Evolutionary conservation across 1,140 invertebrate genomes (phyloP).

Genomic region (Bombus soroeensis): DNA sequence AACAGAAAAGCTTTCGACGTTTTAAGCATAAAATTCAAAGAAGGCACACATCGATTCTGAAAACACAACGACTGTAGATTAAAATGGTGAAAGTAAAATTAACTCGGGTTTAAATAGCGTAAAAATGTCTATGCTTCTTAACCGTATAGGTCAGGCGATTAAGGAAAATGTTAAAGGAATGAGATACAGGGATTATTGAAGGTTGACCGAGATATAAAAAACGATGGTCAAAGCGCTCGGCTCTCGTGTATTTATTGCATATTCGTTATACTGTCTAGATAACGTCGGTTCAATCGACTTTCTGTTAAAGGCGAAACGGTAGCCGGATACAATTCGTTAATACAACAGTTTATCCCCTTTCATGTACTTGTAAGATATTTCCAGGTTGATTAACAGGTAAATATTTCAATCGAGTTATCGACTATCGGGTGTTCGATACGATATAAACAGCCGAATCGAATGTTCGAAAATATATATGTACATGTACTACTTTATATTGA

Average conservation of each 20-base stretch:
- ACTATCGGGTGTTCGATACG: background rate
- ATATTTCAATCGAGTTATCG: background rate
- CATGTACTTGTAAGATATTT: background rate
- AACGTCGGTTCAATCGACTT: slow-evolving; percentile 31
- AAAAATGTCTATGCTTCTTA: slow-evolving; percentile 34
- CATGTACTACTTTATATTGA: background rate
- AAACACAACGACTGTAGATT: background rate
- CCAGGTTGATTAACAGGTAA: background rate
- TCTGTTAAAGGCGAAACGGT: background rate
- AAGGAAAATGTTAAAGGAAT: slow-evolving; percentile 43
- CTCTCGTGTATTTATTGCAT: background rate
- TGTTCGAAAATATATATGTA: background rate
- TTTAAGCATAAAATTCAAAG: background rate
- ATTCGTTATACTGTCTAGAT: slow-evolving; percentile 33
- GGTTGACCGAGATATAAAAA: slow-evolving; percentile 29
- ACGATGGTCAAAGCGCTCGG: slow-evolving; percentile 1
- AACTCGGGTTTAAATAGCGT: slow-evolving; percentile 21
- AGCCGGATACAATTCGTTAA: slow-evolving; percentile 21
- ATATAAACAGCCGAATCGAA: background rate
- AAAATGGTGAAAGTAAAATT: slow-evolving; percentile 11
- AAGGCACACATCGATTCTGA: background rate
- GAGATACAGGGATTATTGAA: slow-evolving; percentile 8
- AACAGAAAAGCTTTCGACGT: background rate
- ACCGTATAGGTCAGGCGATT: slow-evolving; percentile 35
- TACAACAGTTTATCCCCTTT: slow-evolving; percentile 49